Evolutionary conservation across 1,140 invertebrate species (phyloP).

Genomic region (Lucilia sericata): DNA sequence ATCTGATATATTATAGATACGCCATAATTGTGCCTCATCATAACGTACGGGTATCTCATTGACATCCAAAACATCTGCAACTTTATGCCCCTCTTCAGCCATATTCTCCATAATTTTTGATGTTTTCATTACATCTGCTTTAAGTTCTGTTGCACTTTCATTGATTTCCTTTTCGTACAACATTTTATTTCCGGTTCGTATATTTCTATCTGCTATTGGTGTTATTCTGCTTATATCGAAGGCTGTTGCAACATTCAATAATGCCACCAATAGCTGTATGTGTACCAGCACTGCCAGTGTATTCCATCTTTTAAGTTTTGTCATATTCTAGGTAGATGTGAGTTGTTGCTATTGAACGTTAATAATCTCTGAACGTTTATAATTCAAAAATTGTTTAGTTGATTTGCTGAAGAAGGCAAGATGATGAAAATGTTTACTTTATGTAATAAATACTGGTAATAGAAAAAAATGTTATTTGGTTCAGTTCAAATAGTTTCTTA

Average conservation of each 20-base stretch:
- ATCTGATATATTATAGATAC: constrained; percentile 67
- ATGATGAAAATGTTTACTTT: constrained; percentile 24
- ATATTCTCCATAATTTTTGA: not conserved
- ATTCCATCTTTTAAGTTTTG: constrained; percentile 28
- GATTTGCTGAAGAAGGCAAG: not conserved
- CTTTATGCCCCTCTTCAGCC: not conserved
- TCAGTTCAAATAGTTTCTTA: not conserved
- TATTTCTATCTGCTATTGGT: constrained; percentile 40
- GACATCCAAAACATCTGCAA: constrained; percentile 47
- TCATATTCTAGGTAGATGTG: not conserved
- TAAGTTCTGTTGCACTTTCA: constrained; percentile 5
- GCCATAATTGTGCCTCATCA: constrained; percentile 72
- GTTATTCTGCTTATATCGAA: constrained; percentile 46
- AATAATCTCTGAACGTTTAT: not conserved
- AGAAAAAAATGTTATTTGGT: not conserved
- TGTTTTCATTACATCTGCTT: not conserved
- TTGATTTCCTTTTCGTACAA: constrained; percentile 47
- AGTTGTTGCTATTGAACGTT: not conserved
- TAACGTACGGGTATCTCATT: constrained; percentile 68
- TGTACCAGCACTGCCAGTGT: constrained; percentile 28
- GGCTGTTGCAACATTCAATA: constrained; percentile 35
- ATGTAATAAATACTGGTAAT: not conserved
- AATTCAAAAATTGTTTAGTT: not conserved
- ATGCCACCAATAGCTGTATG: not conserved
- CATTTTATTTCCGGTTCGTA: constrained; percentile 50